Conservation (phyloP, 2,888 invertebrate genomes). For the Nemotelus pantherinus region DNA sequence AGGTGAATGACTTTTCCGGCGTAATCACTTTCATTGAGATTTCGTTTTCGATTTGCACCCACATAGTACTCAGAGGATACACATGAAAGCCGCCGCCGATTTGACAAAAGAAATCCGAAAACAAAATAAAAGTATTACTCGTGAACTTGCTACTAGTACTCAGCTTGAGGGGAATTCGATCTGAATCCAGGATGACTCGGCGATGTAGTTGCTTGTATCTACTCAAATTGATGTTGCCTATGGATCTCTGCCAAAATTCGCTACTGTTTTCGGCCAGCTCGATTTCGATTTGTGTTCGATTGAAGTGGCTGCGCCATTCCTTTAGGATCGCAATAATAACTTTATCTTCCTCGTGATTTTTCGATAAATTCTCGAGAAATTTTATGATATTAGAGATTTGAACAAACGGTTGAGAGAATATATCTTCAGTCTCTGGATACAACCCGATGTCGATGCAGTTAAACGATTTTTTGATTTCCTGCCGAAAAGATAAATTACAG, state of each 20-base stretch:
- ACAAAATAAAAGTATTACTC: constrained; percentile 81
- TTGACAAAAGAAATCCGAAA: constrained; percentile 84
- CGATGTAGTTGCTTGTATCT: constrained; percentile 71
- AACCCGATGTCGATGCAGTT: constrained; percentile 66
- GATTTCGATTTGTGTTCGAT: constrained; percentile 57
- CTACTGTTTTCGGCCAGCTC: constrained; percentile 61
- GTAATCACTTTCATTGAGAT: constrained; percentile 76
- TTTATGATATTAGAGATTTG: constrained; percentile 59
- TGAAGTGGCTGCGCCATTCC: constrained; percentile 59
- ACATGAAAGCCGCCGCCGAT: constrained; percentile 74
- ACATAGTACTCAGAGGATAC: constrained; percentile 78
- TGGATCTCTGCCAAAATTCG: constrained; percentile 63
- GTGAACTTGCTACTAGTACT: constrained; percentile 78
- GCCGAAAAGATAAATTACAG: not conserved
- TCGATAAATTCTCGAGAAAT: constrained; percentile 58
- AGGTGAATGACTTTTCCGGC: constrained; percentile 80
- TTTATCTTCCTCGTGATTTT: constrained; percentile 52
- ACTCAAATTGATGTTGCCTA: constrained; percentile 60
- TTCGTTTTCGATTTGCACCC: constrained; percentile 81
- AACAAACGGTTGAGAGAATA: constrained; percentile 60
- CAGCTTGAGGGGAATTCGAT: constrained; percentile 74
- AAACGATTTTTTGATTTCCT: constrained; percentile 57
- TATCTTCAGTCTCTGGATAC: constrained; percentile 55
- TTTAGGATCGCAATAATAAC: constrained; percentile 57
- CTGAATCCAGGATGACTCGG: constrained; percentile 82